A percentile compares a stretch with the other conserved stretches of the same genome.
Evolutionary conservation across 2,888 invertebrate genomes (phyloP).

Genomic region (Piscicola geometra): DNA sequence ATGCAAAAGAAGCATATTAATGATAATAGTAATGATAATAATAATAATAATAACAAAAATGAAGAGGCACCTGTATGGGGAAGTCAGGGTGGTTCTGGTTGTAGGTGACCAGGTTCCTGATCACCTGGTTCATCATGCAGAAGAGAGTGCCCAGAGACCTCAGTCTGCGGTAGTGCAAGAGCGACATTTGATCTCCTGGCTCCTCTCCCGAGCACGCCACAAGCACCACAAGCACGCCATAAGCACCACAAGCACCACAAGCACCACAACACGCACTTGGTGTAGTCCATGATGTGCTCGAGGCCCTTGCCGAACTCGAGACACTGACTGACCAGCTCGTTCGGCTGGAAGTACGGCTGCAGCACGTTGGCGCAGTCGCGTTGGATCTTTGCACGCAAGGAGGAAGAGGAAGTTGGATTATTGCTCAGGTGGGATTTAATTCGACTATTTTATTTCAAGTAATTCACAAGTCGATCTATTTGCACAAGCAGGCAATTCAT

Average conservation of each 20-base stretch:
- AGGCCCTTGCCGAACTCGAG: conserved; percentile 78
- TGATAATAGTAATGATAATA: background rate
- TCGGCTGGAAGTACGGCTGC: conserved; percentile 71
- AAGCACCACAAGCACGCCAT: too few species aligned
- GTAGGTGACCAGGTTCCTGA: conserved; percentile 80
- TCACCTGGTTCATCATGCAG: conserved; percentile 93
- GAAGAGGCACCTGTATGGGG: conserved; percentile 67
- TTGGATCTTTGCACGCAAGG: conserved; percentile 62
- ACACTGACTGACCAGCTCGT: conserved; percentile 82
- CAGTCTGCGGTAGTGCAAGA: conserved; percentile 61
- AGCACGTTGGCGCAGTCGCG: conserved; percentile 80
- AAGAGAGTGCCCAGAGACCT: conserved; percentile 90
- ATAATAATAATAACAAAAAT: too few species aligned
- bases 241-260: too few species aligned
- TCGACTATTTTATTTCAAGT: too few species aligned
- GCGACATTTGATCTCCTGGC: too few species aligned
- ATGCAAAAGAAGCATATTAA: background rate
- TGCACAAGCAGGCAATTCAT: background rate
- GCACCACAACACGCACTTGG: conserved; percentile 54
- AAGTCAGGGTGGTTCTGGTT: conserved; percentile 91
- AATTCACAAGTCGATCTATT: too few species aligned
- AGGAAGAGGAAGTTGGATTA: background rate
- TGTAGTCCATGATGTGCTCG: conserved; percentile 98
- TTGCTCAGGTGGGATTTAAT: background rate
- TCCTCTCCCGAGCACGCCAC: too few species aligned